Evolutionary conservation across 2,113 vertebrate species (phyloP).

Genomic region (Callospermophilus lateralis): DNA sequence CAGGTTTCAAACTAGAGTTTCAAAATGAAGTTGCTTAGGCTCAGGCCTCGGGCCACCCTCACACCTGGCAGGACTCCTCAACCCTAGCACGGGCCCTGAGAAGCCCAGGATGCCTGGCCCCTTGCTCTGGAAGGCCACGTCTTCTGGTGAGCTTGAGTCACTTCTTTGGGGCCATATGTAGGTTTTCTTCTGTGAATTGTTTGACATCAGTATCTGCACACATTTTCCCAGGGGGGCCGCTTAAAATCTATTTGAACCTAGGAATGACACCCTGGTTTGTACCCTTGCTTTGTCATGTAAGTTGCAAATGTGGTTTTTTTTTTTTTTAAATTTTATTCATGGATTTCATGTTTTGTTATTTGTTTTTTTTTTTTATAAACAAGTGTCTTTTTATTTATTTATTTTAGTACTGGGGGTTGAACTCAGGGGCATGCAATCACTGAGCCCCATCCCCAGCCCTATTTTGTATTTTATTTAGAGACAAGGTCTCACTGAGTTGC

Average conservation of each 20-base stretch:
- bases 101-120: too few species aligned
- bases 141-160: neutral
- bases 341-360: neutral
- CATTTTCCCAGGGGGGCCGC: neutral
- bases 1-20: too few species aligned
- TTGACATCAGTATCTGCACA: neutral
- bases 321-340: neutral
- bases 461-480: too few species aligned
- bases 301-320: neutral
- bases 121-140: neutral
- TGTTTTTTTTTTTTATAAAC: neutral
- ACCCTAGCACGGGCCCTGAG: too few species aligned
- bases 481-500: too few species aligned
- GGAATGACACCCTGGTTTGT: neutral
- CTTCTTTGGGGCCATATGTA: neutral
- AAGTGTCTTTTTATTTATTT: neutral
- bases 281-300: neutral
- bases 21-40: too few species aligned
- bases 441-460: too few species aligned
- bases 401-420: too few species aligned
- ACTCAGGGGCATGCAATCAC: too few species aligned
- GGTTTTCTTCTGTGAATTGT: neutral
- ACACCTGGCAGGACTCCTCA: neutral
- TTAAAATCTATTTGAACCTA: neutral
- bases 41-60: too few species aligned